Evolutionary conservation across 2,797 vertebrate species (phyloP), one percentile per base, ranked within the genome.

Genomic region (Astyanax mexicanus): DNA sequence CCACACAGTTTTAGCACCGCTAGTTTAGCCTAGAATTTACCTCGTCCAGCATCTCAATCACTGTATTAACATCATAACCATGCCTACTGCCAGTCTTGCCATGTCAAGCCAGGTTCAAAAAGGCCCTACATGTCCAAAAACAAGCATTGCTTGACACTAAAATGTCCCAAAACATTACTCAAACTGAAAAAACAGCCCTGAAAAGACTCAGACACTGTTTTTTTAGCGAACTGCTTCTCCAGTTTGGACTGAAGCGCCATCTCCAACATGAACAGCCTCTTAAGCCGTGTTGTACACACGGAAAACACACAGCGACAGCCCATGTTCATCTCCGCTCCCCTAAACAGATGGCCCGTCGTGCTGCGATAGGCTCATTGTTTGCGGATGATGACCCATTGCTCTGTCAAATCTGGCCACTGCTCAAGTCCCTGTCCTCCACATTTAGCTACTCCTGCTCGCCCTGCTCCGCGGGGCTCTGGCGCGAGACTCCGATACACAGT

Each of bases 311-410:
- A 67, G 70, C 45, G 83, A 77, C 62, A 74, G 76, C 82, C 84
- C 58, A 75, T 55, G 82, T 73, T 69, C 74, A 45, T 77, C 71
- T 78, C 42, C 58, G 64, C 78, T 80, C 74, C 70, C 69, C 72
- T 35, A 77, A 85, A 81, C 87, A 88, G 89, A 89, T 87, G 85
- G 86, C 65, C 13, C 37, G 38, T 74, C 80, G 52, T 73, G 74
- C 81, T 85, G 84, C 61, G 76, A 80, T 29, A 44, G 21, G 60
- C 47, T 82, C 54, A 74, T 88, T 87, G 84, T 89, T 87, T 83
- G 78, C 81, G 86, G 81, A 80, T 52, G 80, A 84, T 81, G 84
- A 81, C 81, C 68, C 75, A 84, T 66, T 83, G 81, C 74, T 85
- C 84, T 77, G 76, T 84, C 68, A 74, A 86, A 80, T 81, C 72